These are phyloP conservation scores for Sorex araneus DNA, from an alignment of 2,113 vertebrate species.

Conservation along the genomic window DNA sequence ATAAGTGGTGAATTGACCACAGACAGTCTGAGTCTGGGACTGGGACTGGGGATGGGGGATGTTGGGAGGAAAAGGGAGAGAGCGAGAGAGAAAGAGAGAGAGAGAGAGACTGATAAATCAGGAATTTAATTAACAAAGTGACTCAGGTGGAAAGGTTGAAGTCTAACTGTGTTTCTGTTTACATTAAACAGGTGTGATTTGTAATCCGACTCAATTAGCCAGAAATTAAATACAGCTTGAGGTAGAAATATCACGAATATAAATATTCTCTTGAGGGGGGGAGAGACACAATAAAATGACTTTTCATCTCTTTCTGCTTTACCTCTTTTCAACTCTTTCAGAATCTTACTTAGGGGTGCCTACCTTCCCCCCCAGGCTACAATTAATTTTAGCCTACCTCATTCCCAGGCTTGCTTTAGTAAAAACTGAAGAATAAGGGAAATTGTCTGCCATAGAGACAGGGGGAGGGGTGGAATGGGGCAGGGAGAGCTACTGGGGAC, in stretches of 20 bases:
- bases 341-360: background rate
- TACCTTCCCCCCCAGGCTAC: background rate
- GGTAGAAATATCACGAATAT: conserved; percentile 58
- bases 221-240: conserved; percentile 72
- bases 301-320: background rate
- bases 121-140: conserved; percentile 70
- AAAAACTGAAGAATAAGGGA: background rate
- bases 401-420: background rate
- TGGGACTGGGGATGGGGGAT: too few species aligned
- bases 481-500: too few species aligned
- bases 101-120: conserved; percentile 25
- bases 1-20: background rate
- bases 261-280: conserved; percentile 57
- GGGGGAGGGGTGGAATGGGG: too few species aligned
- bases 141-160: conserved; percentile 72
- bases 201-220: conserved; percentile 80
- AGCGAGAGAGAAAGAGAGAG: background rate
- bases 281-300: background rate
- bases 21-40: background rate
- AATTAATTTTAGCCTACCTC: background rate
- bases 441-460: too few species aligned
- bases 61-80: background rate
- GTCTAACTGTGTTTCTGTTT: conserved; percentile 74
- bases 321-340: background rate
- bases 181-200: conserved; percentile 79